Conservation (phyloP, 2,888 invertebrate species). For the Aricia artaxerxes region DNA sequence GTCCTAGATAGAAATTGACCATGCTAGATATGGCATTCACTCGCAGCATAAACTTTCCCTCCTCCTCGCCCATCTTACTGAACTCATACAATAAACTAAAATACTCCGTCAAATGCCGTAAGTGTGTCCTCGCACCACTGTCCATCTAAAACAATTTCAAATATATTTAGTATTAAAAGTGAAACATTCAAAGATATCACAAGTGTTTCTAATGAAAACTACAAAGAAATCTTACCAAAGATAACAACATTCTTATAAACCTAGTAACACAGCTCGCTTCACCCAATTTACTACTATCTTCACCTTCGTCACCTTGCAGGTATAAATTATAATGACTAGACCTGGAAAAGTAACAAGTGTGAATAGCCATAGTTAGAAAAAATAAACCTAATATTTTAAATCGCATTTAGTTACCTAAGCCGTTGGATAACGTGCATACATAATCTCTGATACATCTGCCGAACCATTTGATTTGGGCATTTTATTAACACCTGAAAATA, state of each 20-base stretch:
- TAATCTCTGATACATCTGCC: slow-evolving; percentile 97
- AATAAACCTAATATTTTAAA: no score
- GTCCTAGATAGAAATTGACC: slow-evolving; percentile 95
- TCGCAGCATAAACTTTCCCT: slow-evolving; percentile 91
- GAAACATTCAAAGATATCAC: no score
- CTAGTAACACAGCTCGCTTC: slow-evolving; percentile 94
- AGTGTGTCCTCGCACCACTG: slow-evolving; percentile 91
- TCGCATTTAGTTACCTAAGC: slow-evolving; percentile 79
- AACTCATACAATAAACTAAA: slow-evolving; percentile 96
- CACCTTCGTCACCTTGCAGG: slow-evolving; percentile 79
- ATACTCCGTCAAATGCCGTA: slow-evolving; percentile 94
- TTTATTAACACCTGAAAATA: slow-evolving; percentile 89
- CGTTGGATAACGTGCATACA: slow-evolving; percentile 97
- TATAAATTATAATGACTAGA: slow-evolving; percentile 84
- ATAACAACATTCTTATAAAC: slow-evolving; percentile 93
- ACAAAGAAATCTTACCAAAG: slow-evolving; percentile 81
- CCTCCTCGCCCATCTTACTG: slow-evolving; percentile 96
- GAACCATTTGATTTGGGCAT: slow-evolving; percentile 97
- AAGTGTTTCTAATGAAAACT: not conserved
- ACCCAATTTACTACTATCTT: slow-evolving; percentile 83
- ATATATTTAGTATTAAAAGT: not conserved
- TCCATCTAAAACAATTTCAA: slow-evolving; percentile 82
- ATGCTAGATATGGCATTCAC: slow-evolving; percentile 94
- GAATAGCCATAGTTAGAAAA: not conserved
- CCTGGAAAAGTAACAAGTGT: slow-evolving; percentile 48